These are phyloP conservation scores for Gephyroberyx darwinii DNA, from an alignment of 2,797 vertebrate species.

Conservation along the genomic window DNA sequence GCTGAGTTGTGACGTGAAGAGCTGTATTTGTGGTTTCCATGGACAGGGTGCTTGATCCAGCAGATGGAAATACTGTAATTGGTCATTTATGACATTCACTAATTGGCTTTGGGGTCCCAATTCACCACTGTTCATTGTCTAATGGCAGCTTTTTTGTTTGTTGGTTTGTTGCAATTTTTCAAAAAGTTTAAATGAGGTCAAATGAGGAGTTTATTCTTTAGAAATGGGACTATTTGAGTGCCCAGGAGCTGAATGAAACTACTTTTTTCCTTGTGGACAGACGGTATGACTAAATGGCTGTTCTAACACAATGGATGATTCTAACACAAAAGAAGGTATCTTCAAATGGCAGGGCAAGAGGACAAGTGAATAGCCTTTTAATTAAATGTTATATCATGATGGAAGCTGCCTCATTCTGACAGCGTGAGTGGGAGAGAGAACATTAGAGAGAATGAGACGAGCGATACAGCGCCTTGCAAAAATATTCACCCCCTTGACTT, in stretches of 20 bases:
- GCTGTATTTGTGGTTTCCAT: neutral
- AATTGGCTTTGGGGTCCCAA: neutral
- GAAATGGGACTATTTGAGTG: neutral
- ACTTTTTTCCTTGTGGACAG: neutral
- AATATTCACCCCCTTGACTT: too few species aligned
- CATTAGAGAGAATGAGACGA: neutral
- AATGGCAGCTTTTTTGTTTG: too few species aligned
- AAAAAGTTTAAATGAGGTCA: neutral
- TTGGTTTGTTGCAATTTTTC: neutral
- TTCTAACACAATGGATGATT: slow-evolving; percentile 2
- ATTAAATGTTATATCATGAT: slow-evolving; percentile 53
- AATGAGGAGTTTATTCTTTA: neutral
- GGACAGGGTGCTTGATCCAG: neutral
- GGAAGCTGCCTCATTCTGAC: slow-evolving; percentile 30
- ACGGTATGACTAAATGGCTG: slow-evolving; percentile 11
- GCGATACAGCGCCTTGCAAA: too few species aligned
- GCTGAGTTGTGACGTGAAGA: slow-evolving; percentile 25
- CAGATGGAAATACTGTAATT: neutral
- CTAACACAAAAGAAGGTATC: slow-evolving; percentile 19
- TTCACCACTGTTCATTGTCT: neutral
- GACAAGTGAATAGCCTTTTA: slow-evolving; percentile 34
- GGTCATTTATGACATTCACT: neutral
- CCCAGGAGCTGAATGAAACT: neutral
- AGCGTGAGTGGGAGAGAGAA: slow-evolving; percentile 12
- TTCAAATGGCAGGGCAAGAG: slow-evolving; percentile 32